A percentile compares a stretch with the other conserved stretches of the same genome.
phyloP scores from a whole-genome alignment of 2,888 invertebrate genomes.

The Drosophila melanosoma region DNA sequence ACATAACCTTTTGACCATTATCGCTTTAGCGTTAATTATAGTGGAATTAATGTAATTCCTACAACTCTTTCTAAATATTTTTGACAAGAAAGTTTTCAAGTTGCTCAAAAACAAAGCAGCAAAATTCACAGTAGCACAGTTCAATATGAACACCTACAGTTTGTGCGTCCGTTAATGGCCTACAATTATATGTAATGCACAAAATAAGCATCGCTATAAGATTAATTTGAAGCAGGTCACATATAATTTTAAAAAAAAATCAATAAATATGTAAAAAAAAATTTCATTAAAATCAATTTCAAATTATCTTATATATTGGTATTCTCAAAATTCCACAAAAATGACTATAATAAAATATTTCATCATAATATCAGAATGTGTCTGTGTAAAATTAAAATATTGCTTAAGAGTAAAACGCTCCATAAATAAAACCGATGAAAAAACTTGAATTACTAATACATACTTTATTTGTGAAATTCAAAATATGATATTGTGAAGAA shows the following conservation, averaged over 20 bases:
- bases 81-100: neutral
- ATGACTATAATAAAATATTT: neutral
- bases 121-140: no score
- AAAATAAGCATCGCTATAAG: neutral
- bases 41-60: neutral
- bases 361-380: neutral
- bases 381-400: neutral
- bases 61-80: neutral
- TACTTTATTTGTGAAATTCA: neutral
- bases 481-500: neutral
- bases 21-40: no score
- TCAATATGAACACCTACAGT: no score
- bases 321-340: neutral
- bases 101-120: neutral
- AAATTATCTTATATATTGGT: neutral
- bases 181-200: neutral
- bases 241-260: neutral
- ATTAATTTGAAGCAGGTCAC: neutral
- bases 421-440: neutral
- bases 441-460: neutral
- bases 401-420: neutral
- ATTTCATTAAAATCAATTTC: neutral
- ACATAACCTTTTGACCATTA: no score
- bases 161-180: neutral
- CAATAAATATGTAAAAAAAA: neutral